Base-by-base conservation (phyloP, 1,140 invertebrate genomes). In the Magallana ariakensis region DNA sequence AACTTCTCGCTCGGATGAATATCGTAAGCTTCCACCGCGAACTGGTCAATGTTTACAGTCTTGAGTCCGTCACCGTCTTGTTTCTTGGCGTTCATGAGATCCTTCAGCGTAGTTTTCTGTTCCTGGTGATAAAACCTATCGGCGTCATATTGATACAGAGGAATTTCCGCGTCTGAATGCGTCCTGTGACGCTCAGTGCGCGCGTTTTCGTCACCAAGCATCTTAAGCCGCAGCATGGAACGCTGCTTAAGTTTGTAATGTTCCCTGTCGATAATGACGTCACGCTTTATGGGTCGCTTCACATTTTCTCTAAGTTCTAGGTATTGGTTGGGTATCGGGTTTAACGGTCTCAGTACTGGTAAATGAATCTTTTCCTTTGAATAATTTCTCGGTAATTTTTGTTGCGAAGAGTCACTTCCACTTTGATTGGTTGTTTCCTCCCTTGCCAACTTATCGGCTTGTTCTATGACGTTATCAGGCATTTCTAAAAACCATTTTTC, bases 401-500 rank as follows among this genome's bases (percentile, higher is more conserved):
- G 56, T 60, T 80, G 54, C 46, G 22, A 53, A 54, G 15, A 19
- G 33, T 60, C 58, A 55, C 70, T 56, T 1, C 15, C 58, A 70
- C 84, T 55, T n/a, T 85, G 60, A 26, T 54, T 22, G 16, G 82
- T 85, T 3, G 19, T 19, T 57, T 88, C 84, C 15, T 62, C 26
- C 15, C 56, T 83, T 4, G 80, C 57, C 22, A 84, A n/a, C 5
- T 84, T 56, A 53, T 85, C 58, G 13, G 87, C 87, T 70, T 85
- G 81, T 10, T 88, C 84, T n/a, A 53, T 83, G n/a, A 81, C 84
- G 15, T 88, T 84, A n/a, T 46, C n/a, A 16, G 87, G 87, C 60
- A 88, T 88, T 80, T 88, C 87, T 1, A 84, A 85, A 81, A 88
- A 88, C 87, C 87, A 88, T 57, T 88, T 88, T 26, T 88, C 80